Evolutionary conservation across 2,797 vertebrate genomes (phyloP).

Genomic region (Epinephelus malabaricus): DNA sequence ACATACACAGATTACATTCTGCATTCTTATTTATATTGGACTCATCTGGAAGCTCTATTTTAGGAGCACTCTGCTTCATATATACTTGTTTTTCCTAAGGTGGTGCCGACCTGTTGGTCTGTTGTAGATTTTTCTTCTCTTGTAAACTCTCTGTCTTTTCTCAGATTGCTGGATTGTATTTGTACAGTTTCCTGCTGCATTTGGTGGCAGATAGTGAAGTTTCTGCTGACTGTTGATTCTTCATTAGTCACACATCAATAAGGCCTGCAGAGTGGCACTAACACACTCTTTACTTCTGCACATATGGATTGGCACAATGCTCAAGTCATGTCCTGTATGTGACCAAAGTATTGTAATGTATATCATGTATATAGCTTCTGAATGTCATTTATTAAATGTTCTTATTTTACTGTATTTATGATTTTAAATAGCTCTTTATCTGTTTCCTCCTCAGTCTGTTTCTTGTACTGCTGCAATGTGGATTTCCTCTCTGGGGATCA

Average conservation of each 20-base stretch:
- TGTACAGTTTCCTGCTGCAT: not conserved
- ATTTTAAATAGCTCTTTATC: too few species aligned
- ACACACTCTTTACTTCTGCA: not conserved
- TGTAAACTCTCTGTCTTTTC: not conserved
- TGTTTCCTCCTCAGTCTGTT: too few species aligned
- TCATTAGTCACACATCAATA: not conserved
- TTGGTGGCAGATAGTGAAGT: not conserved
- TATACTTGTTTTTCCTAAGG: too few species aligned
- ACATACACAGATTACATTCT: not conserved
- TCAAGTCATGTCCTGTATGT: not conserved
- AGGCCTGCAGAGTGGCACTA: not conserved
- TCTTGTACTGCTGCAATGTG: not conserved
- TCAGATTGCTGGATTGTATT: not conserved
- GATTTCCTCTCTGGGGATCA: not conserved
- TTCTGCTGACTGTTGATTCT: not conserved
- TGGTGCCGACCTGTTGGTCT: too few species aligned
- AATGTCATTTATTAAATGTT: too few species aligned
- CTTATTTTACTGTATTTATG: too few species aligned
- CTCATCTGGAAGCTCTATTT: slow-evolving; percentile 1
- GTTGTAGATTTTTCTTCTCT: not conserved
- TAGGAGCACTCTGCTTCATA: not conserved
- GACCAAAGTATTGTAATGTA: not conserved
- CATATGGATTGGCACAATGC: not conserved
- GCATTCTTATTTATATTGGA: not conserved
- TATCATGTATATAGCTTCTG: not conserved